Percentiles rank a stretch among this genome's conserved stretches.
Evolutionary conservation across 1,140 invertebrate species (phyloP).

Genomic region (Bursaphelenchus mucronatus): DNA sequence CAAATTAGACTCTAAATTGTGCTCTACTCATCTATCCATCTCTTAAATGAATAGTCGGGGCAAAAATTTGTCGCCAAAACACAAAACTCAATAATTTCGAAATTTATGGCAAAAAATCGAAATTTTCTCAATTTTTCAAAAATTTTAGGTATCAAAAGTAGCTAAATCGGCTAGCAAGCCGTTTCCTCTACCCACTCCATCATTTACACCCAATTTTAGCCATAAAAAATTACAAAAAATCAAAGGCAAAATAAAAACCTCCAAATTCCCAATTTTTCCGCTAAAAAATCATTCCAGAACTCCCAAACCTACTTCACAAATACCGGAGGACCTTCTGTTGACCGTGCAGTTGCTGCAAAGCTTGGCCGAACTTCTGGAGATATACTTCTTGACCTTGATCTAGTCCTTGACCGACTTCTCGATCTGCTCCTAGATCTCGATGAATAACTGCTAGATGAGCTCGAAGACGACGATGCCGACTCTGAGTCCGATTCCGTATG

Average conservation of each 20-base stretch:
- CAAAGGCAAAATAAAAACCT: too few relatives aligned
- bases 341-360: background rate
- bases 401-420: background rate
- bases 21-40: background rate
- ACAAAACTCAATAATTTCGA: background rate
- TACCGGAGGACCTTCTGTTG: too few relatives aligned
- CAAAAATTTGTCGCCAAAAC: slow-evolving; percentile 3
- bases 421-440: slow-evolving; percentile 14
- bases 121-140: background rate
- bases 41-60: background rate
- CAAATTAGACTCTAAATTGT: too few relatives aligned
- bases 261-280: too few relatives aligned
- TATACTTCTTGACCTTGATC: slow-evolving; percentile 12
- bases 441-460: slow-evolving; percentile 23
- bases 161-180: slow-evolving; percentile 3
- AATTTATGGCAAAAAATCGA: background rate
- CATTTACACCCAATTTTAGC: too few relatives aligned
- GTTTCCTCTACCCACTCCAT: too few relatives aligned
- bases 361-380: slow-evolving; percentile 28
- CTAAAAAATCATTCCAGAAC: too few relatives aligned
- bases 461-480: background rate
- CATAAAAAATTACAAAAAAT: too few relatives aligned
- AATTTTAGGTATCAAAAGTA: background rate
- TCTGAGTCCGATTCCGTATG: slow-evolving; percentile 5
- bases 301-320: too few relatives aligned